Evolutionary conservation across 2,113 vertebrate species (phyloP).

Genomic region (Ameiurus melas): DNA sequence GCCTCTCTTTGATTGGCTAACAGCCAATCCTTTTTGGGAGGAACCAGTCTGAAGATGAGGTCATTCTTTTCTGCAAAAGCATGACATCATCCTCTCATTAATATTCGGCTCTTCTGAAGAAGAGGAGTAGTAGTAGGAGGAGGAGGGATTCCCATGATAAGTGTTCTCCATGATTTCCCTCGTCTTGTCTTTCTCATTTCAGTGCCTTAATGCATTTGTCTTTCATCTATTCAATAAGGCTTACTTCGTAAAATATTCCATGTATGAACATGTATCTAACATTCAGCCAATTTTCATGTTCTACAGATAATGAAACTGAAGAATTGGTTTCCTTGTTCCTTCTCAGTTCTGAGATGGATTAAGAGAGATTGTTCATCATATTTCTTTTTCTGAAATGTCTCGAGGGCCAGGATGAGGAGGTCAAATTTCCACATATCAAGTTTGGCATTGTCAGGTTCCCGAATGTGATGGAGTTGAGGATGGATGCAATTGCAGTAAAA

Average conservation of each 20-base stretch:
- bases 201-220: background rate
- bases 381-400: background rate
- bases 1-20: conserved; percentile 56
- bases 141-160: background rate
- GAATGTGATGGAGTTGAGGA: no score
- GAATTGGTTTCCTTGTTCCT: background rate
- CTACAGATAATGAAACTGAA: background rate
- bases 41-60: conserved; percentile 54
- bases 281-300: background rate
- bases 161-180: conserved; percentile 34
- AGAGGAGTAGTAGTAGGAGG: background rate
- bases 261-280: background rate
- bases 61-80: conserved; percentile 58
- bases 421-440: background rate
- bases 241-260: background rate
- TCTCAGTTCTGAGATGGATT: background rate
- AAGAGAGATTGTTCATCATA: background rate
- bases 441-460: background rate
- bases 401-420: background rate
- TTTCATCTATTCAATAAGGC: background rate
- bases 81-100: conserved; percentile 53
- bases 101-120: conserved; percentile 30
- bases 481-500: no score
- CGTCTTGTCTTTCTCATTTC: conserved; percentile 33
- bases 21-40: conserved; percentile 34